A percentile compares a stretch with the other conserved stretches of the same genome.
These are phyloP conservation scores for Hydrolagus colliei DNA, from an alignment of 2,797 vertebrate species.

Conservation along the genomic window DNA sequence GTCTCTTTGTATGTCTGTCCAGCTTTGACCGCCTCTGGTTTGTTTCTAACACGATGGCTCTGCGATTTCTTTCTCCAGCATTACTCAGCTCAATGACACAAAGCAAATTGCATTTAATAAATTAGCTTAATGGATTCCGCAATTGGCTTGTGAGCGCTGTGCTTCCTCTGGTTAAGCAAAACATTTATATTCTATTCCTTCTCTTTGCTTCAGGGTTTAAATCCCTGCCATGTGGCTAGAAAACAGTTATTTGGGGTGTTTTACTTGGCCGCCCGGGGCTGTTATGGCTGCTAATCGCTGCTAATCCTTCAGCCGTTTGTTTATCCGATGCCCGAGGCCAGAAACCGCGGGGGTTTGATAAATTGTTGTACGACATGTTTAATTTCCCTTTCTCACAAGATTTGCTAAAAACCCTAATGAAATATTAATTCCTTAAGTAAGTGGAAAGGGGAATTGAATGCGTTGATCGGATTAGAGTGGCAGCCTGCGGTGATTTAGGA, in stretches of 20 bases:
- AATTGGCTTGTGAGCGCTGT: constrained; percentile 76
- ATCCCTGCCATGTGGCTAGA: constrained; percentile 31
- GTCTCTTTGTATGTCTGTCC: neutral
- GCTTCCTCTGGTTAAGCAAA: constrained; percentile 84
- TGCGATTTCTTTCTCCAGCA: constrained; percentile 56
- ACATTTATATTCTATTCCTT: constrained; percentile 75
- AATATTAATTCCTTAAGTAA: constrained; percentile 69
- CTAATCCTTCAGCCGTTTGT: constrained; percentile 37
- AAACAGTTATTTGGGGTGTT: constrained; percentile 33
- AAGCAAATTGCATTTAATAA: constrained; percentile 91
- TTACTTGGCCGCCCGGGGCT: constrained; percentile 37
- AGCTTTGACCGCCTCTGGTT: constrained; percentile 21
- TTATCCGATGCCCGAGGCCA: constrained; percentile 37
- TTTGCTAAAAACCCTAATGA: constrained; percentile 50
- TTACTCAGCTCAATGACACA: constrained; percentile 81
- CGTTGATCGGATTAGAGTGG: constrained; percentile 71
- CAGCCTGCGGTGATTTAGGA: constrained; percentile 69
- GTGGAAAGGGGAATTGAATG: constrained; percentile 62
- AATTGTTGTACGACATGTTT: constrained; percentile 40
- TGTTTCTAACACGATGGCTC: constrained; percentile 5
- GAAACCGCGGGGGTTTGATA: constrained; percentile 36
- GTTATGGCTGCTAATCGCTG: constrained; percentile 38
- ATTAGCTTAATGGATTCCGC: constrained; percentile 88
- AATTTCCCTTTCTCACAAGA: constrained; percentile 40
- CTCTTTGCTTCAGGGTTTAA: constrained; percentile 40